phyloP scores from a whole-genome alignment of 2,113 vertebrate species.

The Dromaius novaehollandiae region DNA sequence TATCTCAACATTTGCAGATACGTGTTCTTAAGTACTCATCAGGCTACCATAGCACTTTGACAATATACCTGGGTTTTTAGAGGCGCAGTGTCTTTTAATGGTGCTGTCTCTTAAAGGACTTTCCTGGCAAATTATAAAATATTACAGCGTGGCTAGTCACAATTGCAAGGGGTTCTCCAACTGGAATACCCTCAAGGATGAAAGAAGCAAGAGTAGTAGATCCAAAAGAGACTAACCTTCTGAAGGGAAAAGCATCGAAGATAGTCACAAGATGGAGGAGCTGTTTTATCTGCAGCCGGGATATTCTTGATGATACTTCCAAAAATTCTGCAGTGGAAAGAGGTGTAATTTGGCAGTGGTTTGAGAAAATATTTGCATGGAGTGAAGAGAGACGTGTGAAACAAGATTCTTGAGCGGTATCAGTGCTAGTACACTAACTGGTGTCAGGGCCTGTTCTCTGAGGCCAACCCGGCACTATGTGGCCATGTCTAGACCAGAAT shows the following conservation, averaged over 20 bases:
- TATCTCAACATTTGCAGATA: neutral
- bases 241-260: neutral
- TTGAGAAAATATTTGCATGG: neutral
- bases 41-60: neutral
- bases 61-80: neutral
- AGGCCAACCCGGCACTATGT: neutral
- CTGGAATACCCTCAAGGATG: neutral
- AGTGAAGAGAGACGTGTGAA: neutral
- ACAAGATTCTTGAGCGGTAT: neutral
- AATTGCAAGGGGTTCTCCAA: neutral
- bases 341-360: neutral
- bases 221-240: neutral
- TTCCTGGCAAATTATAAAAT: neutral
- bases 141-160: neutral
- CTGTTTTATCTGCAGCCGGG: neutral
- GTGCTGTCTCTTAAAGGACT: neutral
- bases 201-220: neutral
- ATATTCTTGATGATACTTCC: neutral
- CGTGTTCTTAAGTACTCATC: neutral
- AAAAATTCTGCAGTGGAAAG: neutral
- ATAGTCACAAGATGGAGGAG: neutral
- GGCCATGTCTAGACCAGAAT: rapidly evolving
- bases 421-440: neutral
- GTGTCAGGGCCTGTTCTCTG: rapidly evolving
- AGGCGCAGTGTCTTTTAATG: neutral